Evolutionary conservation across 2,113 vertebrate genomes (phyloP), one percentile per base, ranked within the genome.

Genomic region (Oryzias curvinotus): DNA sequence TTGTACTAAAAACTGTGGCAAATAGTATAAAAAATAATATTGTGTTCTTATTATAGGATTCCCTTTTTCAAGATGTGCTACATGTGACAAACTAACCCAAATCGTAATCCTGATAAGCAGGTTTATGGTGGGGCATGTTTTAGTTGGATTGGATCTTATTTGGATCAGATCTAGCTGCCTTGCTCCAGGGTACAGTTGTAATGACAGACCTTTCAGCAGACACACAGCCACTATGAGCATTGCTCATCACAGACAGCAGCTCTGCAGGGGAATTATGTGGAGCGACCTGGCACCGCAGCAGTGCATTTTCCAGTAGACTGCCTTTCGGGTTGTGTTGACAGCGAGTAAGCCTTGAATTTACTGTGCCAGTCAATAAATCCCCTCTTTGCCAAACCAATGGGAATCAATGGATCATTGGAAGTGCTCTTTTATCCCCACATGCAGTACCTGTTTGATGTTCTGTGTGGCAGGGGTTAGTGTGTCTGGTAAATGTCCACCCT

Each of bases 261-360:
- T 79, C 83, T 84, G 62, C 74, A 65, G 82, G 78, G 85, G 89
- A 86, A 87, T 90, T 84, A 82, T 84, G 88, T 71, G 70, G 71
- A 83, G 78, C 61, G 75, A 85, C 85, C 87, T 81, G 88, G 83
- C 84, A 83, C 73, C 80, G 54, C 71, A 75, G 69, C 75, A 72
- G 73, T 68, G 71, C 72, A 81, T 87, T 89, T 86, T 89, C 86
- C 86, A 80, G 77, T 63, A 73, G 62, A 73, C 81, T 87, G 86
- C 84, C 78, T 82, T 77, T 70, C 75, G 80, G 74, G 82, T 73
- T 75, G 62, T 80, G 77, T 87, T 87, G 83, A 88, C 87, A 81
- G 79, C 78, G 84, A 85, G 79, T 85, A 85, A 87, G 77, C 78
- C 84, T 86, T 82, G 84, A 87, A 82, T 88, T 89, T 85, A 85